phyloP scores from a whole-genome alignment of 2,888 invertebrate species.

The Pseudanteris insignis region DNA sequence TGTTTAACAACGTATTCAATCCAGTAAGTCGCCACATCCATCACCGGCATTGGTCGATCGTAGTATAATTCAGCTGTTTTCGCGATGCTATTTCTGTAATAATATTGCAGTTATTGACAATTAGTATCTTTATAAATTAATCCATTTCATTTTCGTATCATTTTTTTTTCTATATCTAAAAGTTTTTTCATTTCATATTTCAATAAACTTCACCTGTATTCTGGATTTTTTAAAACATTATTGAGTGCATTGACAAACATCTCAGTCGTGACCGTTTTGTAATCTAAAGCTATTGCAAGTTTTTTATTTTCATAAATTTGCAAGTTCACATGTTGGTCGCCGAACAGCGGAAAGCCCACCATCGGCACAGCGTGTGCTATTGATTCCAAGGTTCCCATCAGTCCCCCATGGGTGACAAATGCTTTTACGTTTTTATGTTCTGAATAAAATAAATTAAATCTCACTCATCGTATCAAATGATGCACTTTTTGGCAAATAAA shows the following conservation, averaged over 20 bases:
- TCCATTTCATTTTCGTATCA: too few species aligned
- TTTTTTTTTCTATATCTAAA: too few species aligned
- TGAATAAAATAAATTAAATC: conserved; percentile 28
- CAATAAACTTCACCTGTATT: conserved; percentile 45
- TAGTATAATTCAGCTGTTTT: conserved; percentile 21
- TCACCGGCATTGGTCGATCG: conserved; percentile 15
- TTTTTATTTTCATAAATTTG: conserved; percentile 27
- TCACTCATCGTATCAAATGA: too few species aligned
- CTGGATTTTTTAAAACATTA: conserved; percentile 36
- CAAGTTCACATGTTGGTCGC: conserved; percentile 51
- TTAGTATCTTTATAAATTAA: too few species aligned
- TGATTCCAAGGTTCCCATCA: conserved; percentile 56
- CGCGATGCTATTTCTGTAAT: conserved; percentile 24
- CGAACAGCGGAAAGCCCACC: conserved; percentile 58
- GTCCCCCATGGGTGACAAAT: conserved; percentile 60
- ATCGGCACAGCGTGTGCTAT: conserved; percentile 54
- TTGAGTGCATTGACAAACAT: conserved; percentile 35
- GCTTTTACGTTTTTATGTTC: conserved; percentile 56
- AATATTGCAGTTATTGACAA: not conserved
- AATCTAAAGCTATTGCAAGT: conserved; percentile 32
- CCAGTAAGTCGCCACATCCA: conserved; percentile 28
- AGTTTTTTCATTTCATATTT: too few species aligned
- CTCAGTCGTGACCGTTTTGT: conserved; percentile 30
- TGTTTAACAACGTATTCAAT: conserved; percentile 26
- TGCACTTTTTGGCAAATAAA: too few species aligned